phyloP scores from a whole-genome alignment of 2,113 vertebrate species.

The Nothobranchius furzeri region DNA sequence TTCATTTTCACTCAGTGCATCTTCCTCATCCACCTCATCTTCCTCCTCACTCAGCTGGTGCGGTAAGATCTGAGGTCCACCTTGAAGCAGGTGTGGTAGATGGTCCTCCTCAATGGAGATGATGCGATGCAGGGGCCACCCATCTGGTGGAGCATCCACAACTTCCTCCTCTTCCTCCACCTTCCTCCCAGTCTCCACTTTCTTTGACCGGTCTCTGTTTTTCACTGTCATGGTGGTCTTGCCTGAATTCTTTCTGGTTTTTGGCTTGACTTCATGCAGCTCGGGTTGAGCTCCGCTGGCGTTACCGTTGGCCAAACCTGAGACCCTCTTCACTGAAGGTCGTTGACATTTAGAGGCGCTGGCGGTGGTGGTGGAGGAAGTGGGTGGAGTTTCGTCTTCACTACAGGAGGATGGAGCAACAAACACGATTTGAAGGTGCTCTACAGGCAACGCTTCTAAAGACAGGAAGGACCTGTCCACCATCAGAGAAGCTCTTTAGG shows the following conservation, averaged over 20 bases:
- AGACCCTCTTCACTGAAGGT: slow-evolving; percentile 61
- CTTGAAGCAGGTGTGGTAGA: slow-evolving; percentile 85
- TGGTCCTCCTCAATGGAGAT: slow-evolving; percentile 96
- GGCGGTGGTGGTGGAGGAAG: neutral
- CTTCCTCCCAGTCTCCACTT: slow-evolving; percentile 47
- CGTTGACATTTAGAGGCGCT: slow-evolving; percentile 45
- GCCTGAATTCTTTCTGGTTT: slow-evolving; percentile 21
- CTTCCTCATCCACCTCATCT: slow-evolving; percentile 43
- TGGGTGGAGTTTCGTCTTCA: slow-evolving; percentile 53
- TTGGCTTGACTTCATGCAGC: slow-evolving; percentile 33
- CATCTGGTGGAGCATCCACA: slow-evolving; percentile 56
- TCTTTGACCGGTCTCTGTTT: slow-evolving; percentile 26
- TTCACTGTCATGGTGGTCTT: slow-evolving; percentile 11
- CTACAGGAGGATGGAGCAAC: slow-evolving; percentile 73
- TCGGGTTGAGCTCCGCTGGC: neutral
- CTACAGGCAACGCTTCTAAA: slow-evolving; percentile 73
- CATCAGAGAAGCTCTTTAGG: slow-evolving; percentile 64
- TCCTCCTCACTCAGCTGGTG: slow-evolving; percentile 81
- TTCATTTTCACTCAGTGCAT: slow-evolving; percentile 46
- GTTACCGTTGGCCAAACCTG: slow-evolving; percentile 66
- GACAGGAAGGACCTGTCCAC: slow-evolving; percentile 73
- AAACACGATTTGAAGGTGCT: slow-evolving; percentile 78
- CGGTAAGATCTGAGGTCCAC: slow-evolving; percentile 68
- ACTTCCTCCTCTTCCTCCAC: slow-evolving; percentile 39
- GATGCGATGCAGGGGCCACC: slow-evolving; percentile 83